A percentile compares a stretch with the other conserved stretches of the same genome.
Evolutionary conservation across 2,888 invertebrate genomes (phyloP).

Genomic region (Heliconius ethilla): DNA sequence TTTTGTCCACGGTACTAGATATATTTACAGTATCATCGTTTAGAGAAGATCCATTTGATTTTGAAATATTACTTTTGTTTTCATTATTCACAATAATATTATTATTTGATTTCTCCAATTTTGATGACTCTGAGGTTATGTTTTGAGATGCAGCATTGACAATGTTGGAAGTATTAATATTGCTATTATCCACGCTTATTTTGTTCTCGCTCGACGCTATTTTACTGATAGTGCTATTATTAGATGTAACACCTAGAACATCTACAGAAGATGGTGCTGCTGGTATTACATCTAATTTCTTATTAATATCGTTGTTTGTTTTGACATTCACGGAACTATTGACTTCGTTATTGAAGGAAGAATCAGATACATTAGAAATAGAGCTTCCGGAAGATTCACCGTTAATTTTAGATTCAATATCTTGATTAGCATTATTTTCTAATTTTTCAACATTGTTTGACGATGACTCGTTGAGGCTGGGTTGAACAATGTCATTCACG

Average conservation of each 20-base stretch:
- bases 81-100: neutral
- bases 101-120: neutral
- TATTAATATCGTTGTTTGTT: neutral
- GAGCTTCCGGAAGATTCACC: neutral
- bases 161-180: neutral
- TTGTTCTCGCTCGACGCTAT: neutral
- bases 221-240: neutral
- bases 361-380: slow-evolving; percentile 2
- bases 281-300: neutral
- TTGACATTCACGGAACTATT: neutral
- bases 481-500: neutral
- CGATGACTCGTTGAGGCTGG: neutral
- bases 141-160: neutral
- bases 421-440: neutral
- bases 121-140: neutral
- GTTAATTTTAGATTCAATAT: neutral
- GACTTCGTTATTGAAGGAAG: neutral
- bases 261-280: neutral
- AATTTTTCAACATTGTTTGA: neutral
- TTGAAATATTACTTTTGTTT: neutral
- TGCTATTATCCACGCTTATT: neutral
- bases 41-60: neutral
- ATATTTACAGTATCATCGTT: neutral
- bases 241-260: neutral
- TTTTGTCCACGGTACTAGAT: neutral